Evolutionary conservation across 2,888 invertebrate species (phyloP).

Genomic region (Eustalomyia histrio): DNA sequence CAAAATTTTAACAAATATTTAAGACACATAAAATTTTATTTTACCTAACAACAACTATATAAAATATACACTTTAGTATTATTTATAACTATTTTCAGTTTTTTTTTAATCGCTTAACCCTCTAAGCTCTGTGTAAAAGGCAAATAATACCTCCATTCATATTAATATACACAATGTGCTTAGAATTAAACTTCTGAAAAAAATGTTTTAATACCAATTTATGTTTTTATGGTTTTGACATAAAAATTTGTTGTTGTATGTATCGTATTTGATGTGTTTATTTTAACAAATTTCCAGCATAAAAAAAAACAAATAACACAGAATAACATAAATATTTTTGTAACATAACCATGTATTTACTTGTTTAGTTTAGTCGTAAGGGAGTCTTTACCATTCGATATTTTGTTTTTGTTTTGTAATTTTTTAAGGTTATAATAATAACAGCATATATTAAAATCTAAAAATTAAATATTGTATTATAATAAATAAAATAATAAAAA

Average conservation of each 20-base stretch:
- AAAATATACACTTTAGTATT: neutral
- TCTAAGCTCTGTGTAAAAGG: neutral
- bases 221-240: slow-evolving; percentile 25
- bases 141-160: neutral
- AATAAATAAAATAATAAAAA: neutral
- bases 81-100: neutral
- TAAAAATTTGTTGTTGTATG: neutral
- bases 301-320: neutral
- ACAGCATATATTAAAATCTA: neutral
- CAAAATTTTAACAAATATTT: too few species aligned
- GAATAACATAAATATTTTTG: neutral
- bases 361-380: neutral
- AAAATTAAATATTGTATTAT: neutral
- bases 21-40: too few species aligned
- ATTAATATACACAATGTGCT: neutral
- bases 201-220: neutral
- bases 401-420: neutral
- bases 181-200: neutral
- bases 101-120: slow-evolving; percentile 4
- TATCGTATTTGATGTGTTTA: neutral
- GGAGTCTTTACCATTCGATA: neutral
- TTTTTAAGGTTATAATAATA: neutral
- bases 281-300: neutral
- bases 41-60: too few species aligned
- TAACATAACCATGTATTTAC: neutral